Evolutionary conservation across 2,888 invertebrate genomes (phyloP).

Genomic region (Andrena haemorrhoa): DNA sequence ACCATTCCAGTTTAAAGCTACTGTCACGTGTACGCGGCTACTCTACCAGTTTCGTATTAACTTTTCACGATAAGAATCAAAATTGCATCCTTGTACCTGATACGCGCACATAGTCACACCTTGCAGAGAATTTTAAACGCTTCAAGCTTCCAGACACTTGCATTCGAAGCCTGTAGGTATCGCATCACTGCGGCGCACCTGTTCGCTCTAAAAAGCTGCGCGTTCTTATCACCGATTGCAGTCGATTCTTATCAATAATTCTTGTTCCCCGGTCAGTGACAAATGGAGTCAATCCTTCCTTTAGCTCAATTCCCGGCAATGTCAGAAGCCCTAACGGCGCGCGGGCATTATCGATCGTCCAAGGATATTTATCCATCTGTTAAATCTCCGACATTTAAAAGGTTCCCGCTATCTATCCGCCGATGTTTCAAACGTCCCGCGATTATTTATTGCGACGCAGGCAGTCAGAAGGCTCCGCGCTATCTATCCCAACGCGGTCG

Average conservation of each 20-base stretch:
- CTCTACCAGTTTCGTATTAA: no score
- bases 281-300: constrained; percentile 10
- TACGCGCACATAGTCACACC: no score
- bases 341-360: constrained; percentile 21
- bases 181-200: no score
- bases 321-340: neutral
- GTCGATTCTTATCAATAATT: neutral
- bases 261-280: constrained; percentile 1
- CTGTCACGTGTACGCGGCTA: no score
- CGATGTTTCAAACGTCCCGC: constrained; percentile 30
- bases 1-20: no score
- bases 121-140: no score
- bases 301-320: neutral
- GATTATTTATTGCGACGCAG: constrained; percentile 41
- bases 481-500: constrained; percentile 33
- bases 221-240: constrained; percentile 11
- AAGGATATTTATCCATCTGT: constrained; percentile 36
- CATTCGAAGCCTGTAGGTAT: no score
- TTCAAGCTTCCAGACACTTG: no score
- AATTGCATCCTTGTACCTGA: no score
- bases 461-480: constrained; percentile 25
- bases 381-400: constrained; percentile 24
- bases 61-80: no score
- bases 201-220: no score
- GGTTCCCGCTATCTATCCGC: constrained; percentile 37